phyloP scores from a whole-genome alignment of 1,140 invertebrate species.

The Manduca sexta region DNA sequence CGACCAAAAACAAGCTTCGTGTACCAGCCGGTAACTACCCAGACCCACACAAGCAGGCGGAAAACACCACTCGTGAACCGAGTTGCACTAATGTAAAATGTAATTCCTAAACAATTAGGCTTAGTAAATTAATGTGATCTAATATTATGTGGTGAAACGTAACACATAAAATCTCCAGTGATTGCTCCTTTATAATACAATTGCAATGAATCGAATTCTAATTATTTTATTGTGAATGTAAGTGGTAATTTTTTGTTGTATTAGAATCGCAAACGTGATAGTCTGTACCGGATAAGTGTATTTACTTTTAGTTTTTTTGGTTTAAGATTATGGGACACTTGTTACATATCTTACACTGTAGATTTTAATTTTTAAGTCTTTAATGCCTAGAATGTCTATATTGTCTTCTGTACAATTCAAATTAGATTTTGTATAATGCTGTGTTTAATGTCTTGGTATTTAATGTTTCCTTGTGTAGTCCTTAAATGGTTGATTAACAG shows the following conservation, averaged over 20 bases:
- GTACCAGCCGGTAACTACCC: slow-evolving; percentile 53
- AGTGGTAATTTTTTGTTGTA: slow-evolving; percentile 26
- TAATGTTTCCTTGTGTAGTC: slow-evolving; percentile 1
- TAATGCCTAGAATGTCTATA: too few species aligned
- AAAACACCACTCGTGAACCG: slow-evolving; percentile 76
- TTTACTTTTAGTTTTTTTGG: slow-evolving; percentile 38
- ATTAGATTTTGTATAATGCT: neutral
- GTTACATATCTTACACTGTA: slow-evolving; percentile 69
- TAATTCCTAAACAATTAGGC: slow-evolving; percentile 1
- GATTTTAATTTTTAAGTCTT: slow-evolving; percentile 1
- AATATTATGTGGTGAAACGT: slow-evolving; percentile 4
- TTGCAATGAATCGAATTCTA: slow-evolving; percentile 20
- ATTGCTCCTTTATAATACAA: slow-evolving; percentile 19
- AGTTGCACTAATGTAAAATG: slow-evolving; percentile 64
- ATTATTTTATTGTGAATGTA: slow-evolving; percentile 32
- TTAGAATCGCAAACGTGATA: slow-evolving; percentile 35
- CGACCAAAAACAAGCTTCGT: slow-evolving; percentile 63
- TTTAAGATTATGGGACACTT: slow-evolving; percentile 48
- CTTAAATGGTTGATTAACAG: slow-evolving; percentile 12
- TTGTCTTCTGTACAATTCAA: too few species aligned
- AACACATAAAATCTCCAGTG: slow-evolving; percentile 13
- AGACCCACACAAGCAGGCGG: slow-evolving; percentile 66
- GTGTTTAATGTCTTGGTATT: neutral
- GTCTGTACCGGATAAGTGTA: slow-evolving; percentile 65
- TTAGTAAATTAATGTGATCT: slow-evolving; percentile 21